Conservation (phyloP, 2,797 vertebrate species). For the Notolabrus celidotus region DNA sequence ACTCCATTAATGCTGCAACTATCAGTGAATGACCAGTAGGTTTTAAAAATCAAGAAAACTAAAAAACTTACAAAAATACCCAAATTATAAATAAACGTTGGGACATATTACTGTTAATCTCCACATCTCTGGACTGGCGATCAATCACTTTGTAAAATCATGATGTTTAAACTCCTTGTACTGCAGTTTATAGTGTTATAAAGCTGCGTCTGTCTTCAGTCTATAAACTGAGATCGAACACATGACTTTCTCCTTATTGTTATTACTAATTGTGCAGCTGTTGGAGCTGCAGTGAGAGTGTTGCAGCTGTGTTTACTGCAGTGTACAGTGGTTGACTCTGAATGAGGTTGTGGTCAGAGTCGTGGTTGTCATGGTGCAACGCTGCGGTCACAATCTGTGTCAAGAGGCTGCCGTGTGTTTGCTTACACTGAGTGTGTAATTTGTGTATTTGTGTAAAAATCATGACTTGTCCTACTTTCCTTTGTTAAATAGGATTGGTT, state of each 20-base stretch:
- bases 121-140: too few relatives aligned
- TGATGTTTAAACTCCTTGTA: not conserved
- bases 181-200: not conserved
- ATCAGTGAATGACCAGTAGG: too few relatives aligned
- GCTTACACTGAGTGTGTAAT: conserved; percentile 11
- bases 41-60: too few relatives aligned
- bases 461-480: not conserved
- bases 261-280: conserved; percentile 7
- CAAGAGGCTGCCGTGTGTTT: conserved; percentile 22
- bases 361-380: conserved; percentile 14
- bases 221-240: not conserved
- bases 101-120: too few relatives aligned
- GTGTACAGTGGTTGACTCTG: conserved; percentile 31
- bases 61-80: too few relatives aligned
- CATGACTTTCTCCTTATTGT: not conserved
- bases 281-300: conserved; percentile 4
- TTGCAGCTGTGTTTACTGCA: conserved; percentile 28
- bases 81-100: too few relatives aligned
- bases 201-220: not conserved
- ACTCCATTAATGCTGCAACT: too few relatives aligned
- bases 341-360: conserved; percentile 42
- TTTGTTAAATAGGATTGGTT: not conserved
- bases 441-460: conserved; percentile 11
- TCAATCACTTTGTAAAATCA: not conserved
- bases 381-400: conserved; percentile 33